These are phyloP conservation scores for Halictus rubicundus DNA, from an alignment of 1,140 invertebrate genomes.

Conservation along the genomic window DNA sequence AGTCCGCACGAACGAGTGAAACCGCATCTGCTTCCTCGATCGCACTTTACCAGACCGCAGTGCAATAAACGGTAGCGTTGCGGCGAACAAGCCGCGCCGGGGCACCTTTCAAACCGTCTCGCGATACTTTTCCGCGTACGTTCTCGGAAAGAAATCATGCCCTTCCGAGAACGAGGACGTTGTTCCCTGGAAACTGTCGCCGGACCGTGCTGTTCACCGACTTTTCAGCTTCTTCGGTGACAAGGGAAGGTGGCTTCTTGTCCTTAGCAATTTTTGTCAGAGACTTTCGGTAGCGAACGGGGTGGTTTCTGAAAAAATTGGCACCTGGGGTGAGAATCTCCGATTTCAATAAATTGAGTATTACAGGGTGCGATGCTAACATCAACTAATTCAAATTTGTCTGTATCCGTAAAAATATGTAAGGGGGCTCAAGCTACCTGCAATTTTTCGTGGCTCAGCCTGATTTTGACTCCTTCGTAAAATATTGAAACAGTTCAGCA, in stretches of 20 bases:
- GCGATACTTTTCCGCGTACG: conserved; percentile 29
- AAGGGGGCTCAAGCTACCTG: no score
- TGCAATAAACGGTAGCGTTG: conserved; percentile 69
- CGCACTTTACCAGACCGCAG: conserved; percentile 70
- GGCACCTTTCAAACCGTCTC: conserved; percentile 49
- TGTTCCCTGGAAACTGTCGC: no score
- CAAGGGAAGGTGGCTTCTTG: no score
- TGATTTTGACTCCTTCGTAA: no score
- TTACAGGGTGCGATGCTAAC: no score
- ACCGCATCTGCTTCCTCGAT: conserved; percentile 70
- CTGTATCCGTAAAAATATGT: no score
- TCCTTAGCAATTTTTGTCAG: no score
- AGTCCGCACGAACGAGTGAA: conserved; percentile 67
- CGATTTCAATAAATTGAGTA: neutral
- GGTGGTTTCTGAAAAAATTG: neutral
- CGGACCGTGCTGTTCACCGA: neutral
- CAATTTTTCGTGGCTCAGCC: no score
- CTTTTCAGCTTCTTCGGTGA: neutral
- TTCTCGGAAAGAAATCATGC: conserved; percentile 28
- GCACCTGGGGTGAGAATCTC: neutral
- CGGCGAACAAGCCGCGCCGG: conserved; percentile 24
- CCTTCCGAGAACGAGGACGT: neutral
- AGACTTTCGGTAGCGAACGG: neutral
- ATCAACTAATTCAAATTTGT: no score
- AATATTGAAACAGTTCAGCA: no score